Percentiles rank a stretch among this genome's conserved stretches.
Conservation (phyloP, 1,140 invertebrate species). For the Drosophila serrata region DNA sequence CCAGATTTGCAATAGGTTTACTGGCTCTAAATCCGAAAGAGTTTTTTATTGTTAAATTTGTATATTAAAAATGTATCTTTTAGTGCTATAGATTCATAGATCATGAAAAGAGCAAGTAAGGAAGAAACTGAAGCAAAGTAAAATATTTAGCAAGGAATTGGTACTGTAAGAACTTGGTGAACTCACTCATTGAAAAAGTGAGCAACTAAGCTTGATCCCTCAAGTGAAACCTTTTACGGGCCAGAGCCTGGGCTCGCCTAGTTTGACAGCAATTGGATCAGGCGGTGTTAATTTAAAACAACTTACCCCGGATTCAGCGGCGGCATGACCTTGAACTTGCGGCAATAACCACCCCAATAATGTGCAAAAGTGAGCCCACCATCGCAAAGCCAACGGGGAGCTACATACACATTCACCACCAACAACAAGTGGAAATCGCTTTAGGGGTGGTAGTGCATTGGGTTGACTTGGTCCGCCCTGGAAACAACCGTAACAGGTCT, state of each 20-base stretch:
- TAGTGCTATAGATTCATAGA: no score
- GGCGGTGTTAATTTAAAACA: slow-evolving; percentile 33
- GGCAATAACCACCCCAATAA: slow-evolving; percentile 36
- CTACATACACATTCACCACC: slow-evolving; percentile 5
- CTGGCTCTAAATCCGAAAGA: background rate
- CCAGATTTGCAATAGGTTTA: background rate
- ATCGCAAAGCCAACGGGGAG: slow-evolving; percentile 12
- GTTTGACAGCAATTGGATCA: slow-evolving; percentile 34
- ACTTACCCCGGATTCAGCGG: slow-evolving; percentile 16
- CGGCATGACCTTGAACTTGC: slow-evolving; percentile 70
- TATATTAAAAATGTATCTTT: no score
- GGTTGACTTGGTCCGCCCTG: slow-evolving; percentile 1
- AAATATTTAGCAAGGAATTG: no score
- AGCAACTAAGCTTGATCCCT: background rate
- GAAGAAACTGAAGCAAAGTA: no score
- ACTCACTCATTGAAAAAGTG: no score
- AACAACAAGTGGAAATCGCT: slow-evolving; percentile 36
- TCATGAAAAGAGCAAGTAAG: no score
- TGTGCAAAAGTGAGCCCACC: slow-evolving; percentile 24
- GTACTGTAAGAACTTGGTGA: no score
- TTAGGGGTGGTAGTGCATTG: slow-evolving; percentile 13
- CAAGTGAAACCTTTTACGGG: background rate
- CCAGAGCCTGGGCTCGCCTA: background rate
- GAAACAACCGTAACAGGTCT: slow-evolving; percentile 9
- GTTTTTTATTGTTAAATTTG: background rate